Conservation (phyloP, 2,113 vertebrate genomes). For the Smithornis capensis region DNA sequence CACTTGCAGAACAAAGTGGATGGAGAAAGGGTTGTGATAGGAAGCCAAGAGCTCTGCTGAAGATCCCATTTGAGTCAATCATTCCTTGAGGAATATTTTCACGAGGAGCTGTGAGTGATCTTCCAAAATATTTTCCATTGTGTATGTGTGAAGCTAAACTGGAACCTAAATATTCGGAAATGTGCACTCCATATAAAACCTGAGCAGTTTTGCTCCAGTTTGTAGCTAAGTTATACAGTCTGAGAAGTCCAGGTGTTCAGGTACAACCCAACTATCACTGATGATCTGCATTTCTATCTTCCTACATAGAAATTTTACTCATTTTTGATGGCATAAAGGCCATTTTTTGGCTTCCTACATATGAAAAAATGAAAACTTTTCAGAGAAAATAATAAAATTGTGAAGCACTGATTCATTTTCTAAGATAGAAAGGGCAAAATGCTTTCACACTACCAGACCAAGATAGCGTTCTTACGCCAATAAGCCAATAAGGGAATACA, state of each 20-base stretch:
- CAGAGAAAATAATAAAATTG: neutral
- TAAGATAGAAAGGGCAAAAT: neutral
- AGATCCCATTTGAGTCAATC: neutral
- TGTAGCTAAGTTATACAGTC: no score
- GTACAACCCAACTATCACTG: neutral
- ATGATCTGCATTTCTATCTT: neutral
- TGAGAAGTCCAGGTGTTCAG: neutral
- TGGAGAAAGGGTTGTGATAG: neutral
- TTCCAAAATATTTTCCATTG: neutral
- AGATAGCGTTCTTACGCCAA: neutral
- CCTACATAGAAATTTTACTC: neutral
- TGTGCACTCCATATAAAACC: neutral
- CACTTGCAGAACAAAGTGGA: fast-evolving
- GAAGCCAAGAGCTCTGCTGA: neutral
- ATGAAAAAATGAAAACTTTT: neutral
- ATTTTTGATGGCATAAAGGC: neutral
- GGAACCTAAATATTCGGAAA: neutral
- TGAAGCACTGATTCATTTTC: neutral
- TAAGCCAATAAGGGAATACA: neutral
- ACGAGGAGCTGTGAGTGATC: neutral
- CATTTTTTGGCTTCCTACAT: neutral
- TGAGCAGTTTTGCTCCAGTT: neutral
- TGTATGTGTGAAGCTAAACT: neutral
- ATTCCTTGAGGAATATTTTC: neutral
- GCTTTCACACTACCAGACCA: neutral